phyloP scores from a whole-genome alignment of 30 jellyfish, hydroid and myxozoan species.

The Phacellophora camtschatica region DNA sequence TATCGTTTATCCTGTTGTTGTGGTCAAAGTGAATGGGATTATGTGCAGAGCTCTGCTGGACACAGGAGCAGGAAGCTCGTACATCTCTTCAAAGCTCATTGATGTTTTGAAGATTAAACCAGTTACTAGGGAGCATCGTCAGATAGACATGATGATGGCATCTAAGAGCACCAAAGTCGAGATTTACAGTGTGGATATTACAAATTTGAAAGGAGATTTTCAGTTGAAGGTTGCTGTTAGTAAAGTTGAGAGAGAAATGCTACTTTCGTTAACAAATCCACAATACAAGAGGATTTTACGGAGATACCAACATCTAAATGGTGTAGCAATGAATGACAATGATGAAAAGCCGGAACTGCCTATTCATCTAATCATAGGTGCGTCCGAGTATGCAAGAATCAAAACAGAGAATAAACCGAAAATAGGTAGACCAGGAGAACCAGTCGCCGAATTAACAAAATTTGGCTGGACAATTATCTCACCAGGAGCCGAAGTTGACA shows the following conservation, averaged over 20 bases:
- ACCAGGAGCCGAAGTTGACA: conserved; percentile 52
- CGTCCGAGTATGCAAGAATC: conserved; percentile 6
- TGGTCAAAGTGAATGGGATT: conserved; percentile 45
- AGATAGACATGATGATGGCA: conserved; percentile 70
- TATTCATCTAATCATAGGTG: conserved; percentile 45
- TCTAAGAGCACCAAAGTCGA: conserved; percentile 46
- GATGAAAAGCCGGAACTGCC: conserved; percentile 48
- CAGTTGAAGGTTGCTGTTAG: conserved; percentile 38
- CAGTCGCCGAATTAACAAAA: conserved; percentile 13
- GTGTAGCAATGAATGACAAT: conserved; percentile 17
- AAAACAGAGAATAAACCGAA: conserved; percentile 28
- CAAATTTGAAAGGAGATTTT: conserved; percentile 34
- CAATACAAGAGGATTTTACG: not conserved
- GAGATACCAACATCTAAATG: conserved; percentile 15
- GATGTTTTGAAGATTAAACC: conserved; percentile 29
- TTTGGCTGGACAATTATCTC: conserved; percentile 78
- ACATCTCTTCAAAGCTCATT: conserved; percentile 52
- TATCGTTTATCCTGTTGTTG: conserved; percentile 30
- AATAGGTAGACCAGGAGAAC: conserved; percentile 53
- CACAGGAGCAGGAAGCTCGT: conserved; percentile 75
- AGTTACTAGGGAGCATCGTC: conserved; percentile 32
- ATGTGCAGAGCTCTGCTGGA: conserved; percentile 66
- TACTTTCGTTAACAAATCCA: conserved; percentile 50
- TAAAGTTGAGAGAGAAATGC: conserved; percentile 44
- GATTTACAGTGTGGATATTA: conserved; percentile 25